phyloP scores from a whole-genome alignment of 2,888 invertebrate genomes.

The Spilarctia lutea region DNA sequence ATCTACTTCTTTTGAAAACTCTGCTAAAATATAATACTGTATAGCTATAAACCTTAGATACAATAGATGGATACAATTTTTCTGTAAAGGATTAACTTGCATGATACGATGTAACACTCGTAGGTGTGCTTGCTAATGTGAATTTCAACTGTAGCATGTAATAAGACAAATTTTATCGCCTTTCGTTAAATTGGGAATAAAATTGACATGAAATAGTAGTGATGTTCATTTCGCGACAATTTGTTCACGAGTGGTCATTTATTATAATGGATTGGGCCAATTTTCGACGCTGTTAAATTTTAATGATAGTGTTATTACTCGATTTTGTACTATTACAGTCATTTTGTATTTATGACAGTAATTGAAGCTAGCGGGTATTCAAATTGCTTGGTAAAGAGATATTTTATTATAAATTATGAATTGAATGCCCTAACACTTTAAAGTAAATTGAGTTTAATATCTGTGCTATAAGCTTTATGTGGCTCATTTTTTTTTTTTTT shows the following conservation, averaged over 20 bases:
- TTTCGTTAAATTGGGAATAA: slow-evolving; percentile 63
- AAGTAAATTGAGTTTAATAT: slow-evolving; percentile 15
- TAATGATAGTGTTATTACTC: slow-evolving; percentile 54
- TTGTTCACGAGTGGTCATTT: slow-evolving; percentile 65
- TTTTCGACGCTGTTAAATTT: slow-evolving; percentile 62
- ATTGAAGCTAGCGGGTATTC: slow-evolving; percentile 16
- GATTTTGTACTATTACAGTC: slow-evolving; percentile 37
- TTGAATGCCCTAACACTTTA: slow-evolving; percentile 14
- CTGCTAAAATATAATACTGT: slow-evolving; percentile 24
- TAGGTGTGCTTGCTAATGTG: not conserved
- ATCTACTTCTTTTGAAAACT: slow-evolving; percentile 40
- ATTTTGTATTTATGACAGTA: slow-evolving; percentile 36
- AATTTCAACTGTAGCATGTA: slow-evolving; percentile 32
- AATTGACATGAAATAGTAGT: slow-evolving; percentile 63
- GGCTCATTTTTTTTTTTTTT: no score
- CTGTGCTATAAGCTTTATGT: slow-evolving; percentile 22
- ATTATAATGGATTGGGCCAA: slow-evolving; percentile 65
- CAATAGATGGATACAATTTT: not conserved
- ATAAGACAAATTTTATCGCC: slow-evolving; percentile 62
- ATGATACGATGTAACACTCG: not conserved
- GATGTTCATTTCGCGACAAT: slow-evolving; percentile 66
- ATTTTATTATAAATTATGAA: slow-evolving; percentile 16
- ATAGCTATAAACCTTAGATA: not conserved
- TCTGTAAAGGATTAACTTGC: not conserved
- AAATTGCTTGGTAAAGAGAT: slow-evolving; percentile 17